These are phyloP conservation scores for Pimpla rufipes DNA, from an alignment of 2,888 invertebrate genomes.

Conservation along the genomic window DNA sequence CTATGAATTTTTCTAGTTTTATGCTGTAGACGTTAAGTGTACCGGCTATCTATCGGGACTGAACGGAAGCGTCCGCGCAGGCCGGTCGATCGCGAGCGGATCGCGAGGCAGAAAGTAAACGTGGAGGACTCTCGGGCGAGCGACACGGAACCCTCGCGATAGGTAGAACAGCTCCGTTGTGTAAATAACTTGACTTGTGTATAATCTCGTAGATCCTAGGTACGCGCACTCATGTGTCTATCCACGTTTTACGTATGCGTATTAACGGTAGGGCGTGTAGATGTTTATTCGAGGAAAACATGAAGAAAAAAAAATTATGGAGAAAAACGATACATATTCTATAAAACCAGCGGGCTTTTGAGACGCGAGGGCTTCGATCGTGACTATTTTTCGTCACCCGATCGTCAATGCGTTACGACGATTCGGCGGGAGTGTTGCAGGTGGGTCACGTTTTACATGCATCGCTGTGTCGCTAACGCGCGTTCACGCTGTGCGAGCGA, in stretches of 20 bases:
- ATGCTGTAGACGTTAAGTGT: slow-evolving; percentile 64
- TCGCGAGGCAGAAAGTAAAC: slow-evolving; percentile 4
- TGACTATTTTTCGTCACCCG: slow-evolving; percentile 42
- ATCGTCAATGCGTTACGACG: slow-evolving; percentile 9
- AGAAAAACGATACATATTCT: neutral
- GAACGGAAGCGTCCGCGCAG: slow-evolving; percentile 35
- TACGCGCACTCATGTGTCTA: slow-evolving; percentile 49
- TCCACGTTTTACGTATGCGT: slow-evolving; percentile 50
- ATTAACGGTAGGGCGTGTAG: slow-evolving; percentile 45
- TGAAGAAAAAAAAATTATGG: neutral
- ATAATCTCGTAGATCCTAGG: slow-evolving; percentile 58
- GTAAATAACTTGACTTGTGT: slow-evolving; percentile 65
- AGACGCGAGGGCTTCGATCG: slow-evolving; percentile 26
- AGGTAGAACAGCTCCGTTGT: slow-evolving; percentile 50
- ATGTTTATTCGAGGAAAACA: slow-evolving; percentile 39
- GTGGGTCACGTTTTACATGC: slow-evolving; percentile 2
- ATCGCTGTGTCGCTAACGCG: slow-evolving; percentile 77
- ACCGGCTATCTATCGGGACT: slow-evolving; percentile 38
- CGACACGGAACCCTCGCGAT: neutral
- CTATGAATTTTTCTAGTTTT: slow-evolving; percentile 70
- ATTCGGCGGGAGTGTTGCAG: slow-evolving; percentile 10
- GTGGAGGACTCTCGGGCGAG: slow-evolving; percentile 5
- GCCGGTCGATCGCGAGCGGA: slow-evolving; percentile 12
- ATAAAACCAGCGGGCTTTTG: slow-evolving; percentile 31
- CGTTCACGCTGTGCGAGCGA: slow-evolving; percentile 75